A percentile compares a stretch with the other conserved stretches of the same genome.
These are phyloP conservation scores for Ernsta delagoae DNA, from an alignment of 2,888 invertebrate species.

Conservation along the genomic window DNA sequence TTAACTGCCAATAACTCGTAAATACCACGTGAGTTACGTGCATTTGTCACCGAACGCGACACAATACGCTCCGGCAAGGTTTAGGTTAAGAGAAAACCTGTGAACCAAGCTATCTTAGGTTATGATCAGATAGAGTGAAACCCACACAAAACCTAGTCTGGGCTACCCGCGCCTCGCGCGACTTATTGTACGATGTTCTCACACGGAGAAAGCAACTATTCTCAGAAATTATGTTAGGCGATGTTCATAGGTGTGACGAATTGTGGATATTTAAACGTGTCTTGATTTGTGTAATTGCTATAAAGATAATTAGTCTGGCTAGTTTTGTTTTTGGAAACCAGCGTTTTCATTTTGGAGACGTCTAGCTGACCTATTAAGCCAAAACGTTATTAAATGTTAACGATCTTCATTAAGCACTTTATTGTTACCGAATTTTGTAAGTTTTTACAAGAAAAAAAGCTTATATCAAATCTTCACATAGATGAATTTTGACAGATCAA, in stretches of 20 bases:
- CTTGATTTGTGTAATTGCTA: not conserved
- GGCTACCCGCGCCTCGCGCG: slow-evolving; percentile 6
- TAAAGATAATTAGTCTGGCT: not conserved
- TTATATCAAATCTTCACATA: too few species aligned
- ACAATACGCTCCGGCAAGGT: slow-evolving; percentile 1
- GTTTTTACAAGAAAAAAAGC: too few species aligned
- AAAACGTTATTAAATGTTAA: too few species aligned
- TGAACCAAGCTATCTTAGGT: slow-evolving; percentile 17
- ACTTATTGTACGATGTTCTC: slow-evolving; percentile 47
- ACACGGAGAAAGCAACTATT: slow-evolving; percentile 47
- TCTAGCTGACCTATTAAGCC: not conserved
- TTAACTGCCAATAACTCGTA: too few species aligned
- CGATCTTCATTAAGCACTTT: too few species aligned
- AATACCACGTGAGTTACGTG: not conserved
- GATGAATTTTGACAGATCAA: too few species aligned
- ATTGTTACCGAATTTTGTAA: too few species aligned
- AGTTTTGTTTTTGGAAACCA: not conserved
- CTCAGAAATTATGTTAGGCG: slow-evolving; percentile 6
- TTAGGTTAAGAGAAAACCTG: slow-evolving; percentile 30
- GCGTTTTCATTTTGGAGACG: not conserved
- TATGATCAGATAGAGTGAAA: slow-evolving; percentile 29
- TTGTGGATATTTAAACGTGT: not conserved
- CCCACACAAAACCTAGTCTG: slow-evolving; percentile 26
- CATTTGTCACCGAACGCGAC: not conserved
- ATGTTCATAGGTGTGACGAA: slow-evolving; percentile 12